Evolutionary conservation across 2,888 invertebrate genomes (phyloP), one percentile per base, ranked within the genome.

Genomic region (Oxytorus armatus): DNA sequence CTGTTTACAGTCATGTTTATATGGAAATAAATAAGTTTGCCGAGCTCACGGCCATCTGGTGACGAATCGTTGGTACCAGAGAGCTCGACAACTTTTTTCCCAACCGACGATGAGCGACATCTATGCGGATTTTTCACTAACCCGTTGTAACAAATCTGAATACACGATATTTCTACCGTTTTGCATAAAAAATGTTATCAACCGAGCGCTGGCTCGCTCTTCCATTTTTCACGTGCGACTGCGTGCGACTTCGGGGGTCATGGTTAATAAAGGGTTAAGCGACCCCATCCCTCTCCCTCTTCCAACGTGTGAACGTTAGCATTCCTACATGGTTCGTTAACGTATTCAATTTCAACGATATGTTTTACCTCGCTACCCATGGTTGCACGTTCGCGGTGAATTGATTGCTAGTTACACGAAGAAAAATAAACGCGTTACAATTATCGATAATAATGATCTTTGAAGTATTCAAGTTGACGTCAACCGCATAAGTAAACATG

Each of bases 11-110:
- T 0, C 2, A 8, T 36, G n/a, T 4, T n/a, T 5, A 39, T 4
- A 10, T 4, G 36, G 16, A 69, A 18, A 57, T 4, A n/a, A n/a
- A n/a, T 23, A 5, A 33, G 10, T 59, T 57, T 53, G 3, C 10
- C 61, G 16, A 61, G 25, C n/a, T 36, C n/a, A 0, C 16, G 39
- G 69, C 53, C 74, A 79, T 74, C 79, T 79, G 68, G 69, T 25
- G 69, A 23, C 1, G 42, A 49, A 74, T n/a, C 4, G 11, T 1
- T 29, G 74, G 21, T 47, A 74, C 53, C 29, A 47, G 25, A 8
- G 14, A 14, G 11, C 11, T 23, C 29, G 14, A 33, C 14, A 11
- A 66, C 14, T 25, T 55, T 53, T 70, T 78, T 25, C 23, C 5
- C n/a, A 0, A 21, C 21, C 65, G 63, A 68, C 36, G 2, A 11